Evolutionary conservation across 2,888 invertebrate species (phyloP).

Genomic region (Lepetodrilus schrolli): DNA sequence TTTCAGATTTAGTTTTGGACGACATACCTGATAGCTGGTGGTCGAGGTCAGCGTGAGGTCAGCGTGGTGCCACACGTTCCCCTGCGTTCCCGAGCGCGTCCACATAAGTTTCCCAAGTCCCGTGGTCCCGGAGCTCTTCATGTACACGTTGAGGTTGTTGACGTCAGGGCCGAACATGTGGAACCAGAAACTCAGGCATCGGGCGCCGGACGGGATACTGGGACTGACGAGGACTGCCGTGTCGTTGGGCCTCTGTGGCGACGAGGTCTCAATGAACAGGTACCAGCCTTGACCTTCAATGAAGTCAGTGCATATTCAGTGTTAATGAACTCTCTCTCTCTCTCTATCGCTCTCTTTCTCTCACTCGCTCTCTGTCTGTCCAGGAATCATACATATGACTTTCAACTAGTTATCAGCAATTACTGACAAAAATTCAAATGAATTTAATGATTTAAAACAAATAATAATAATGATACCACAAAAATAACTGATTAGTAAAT

Average conservation of each 20-base stretch:
- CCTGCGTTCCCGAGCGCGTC: constrained; percentile 44
- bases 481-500: no score
- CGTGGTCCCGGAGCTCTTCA: constrained; percentile 33
- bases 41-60: constrained; percentile 34
- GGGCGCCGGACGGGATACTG: constrained; percentile 42
- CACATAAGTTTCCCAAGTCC: constrained; percentile 36
- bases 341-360: no score
- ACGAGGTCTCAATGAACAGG: constrained; percentile 79
- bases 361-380: no score
- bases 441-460: no score
- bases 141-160: constrained; percentile 57
- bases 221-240: constrained; percentile 76
- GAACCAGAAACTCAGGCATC: constrained; percentile 69
- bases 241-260: constrained; percentile 79
- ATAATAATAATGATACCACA: no score
- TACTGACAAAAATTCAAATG: no score
- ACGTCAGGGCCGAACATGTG: constrained; percentile 70
- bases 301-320: no score
- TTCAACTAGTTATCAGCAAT: no score
- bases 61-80: constrained; percentile 49
- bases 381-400: no score
- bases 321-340: no score
- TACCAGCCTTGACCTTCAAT: constrained; percentile 74
- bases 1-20: no score
- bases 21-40: constrained; percentile 33